Percentiles rank a stretch among this genome's conserved stretches.
Conservation (phyloP, 1,140 invertebrate species). For the Cylas formicarius region DNA sequence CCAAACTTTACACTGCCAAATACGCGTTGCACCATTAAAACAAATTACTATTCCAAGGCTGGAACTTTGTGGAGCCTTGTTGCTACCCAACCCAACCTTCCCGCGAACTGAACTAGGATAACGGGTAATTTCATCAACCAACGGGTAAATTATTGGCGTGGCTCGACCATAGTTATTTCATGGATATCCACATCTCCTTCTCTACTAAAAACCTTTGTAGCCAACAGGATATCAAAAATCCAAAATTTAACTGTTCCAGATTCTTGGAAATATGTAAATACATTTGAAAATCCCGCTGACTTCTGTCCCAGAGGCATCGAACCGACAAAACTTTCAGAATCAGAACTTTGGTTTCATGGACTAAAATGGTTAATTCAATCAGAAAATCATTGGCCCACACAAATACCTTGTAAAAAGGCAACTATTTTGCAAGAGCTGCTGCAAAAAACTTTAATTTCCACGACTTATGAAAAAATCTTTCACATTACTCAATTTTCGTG, state of each 20-base stretch:
- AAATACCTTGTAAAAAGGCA: too few relatives aligned
- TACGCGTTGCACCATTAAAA: conserved; percentile 27
- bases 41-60: conserved; percentile 23
- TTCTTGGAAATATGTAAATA: conserved; percentile 40
- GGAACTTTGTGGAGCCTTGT: conserved; percentile 32
- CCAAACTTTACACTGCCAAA: conserved; percentile 26
- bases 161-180: conserved; percentile 39
- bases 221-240: conserved; percentile 34
- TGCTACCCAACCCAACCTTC: conserved; percentile 27
- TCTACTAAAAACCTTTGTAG: conserved; percentile 33
- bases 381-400: conserved; percentile 2
- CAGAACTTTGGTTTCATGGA: conserved; percentile 35
- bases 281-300: conserved; percentile 43
- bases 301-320: conserved; percentile 37
- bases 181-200: conserved; percentile 38
- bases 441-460: too few relatives aligned
- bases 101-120: not conserved
- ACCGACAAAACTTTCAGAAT: conserved; percentile 20
- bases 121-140: not conserved
- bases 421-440: too few relatives aligned
- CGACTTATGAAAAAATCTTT: too few relatives aligned
- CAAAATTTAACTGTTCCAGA: conserved; percentile 8
- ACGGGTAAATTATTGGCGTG: conserved; percentile 37
- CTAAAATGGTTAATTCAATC: conserved; percentile 12
- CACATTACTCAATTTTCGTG: too few relatives aligned